phyloP scores from a whole-genome alignment of 2,113 vertebrate genomes.

The Meleagris gallopavo region DNA sequence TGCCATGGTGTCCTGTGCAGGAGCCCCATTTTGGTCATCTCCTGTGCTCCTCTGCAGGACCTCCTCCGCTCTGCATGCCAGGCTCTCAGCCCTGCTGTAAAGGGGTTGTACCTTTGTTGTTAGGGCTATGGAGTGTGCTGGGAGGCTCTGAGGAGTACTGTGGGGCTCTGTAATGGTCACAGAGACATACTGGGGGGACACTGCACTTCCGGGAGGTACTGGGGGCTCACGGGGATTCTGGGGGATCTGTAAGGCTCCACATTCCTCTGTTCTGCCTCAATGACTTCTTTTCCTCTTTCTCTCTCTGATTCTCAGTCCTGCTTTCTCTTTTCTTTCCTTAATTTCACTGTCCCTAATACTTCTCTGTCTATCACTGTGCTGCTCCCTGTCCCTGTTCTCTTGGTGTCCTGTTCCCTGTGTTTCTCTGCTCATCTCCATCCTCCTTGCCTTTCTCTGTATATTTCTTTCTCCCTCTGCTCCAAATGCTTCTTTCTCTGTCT shows the following conservation, averaged over 20 bases:
- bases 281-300: neutral
- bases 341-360: neutral
- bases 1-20: accelerated
- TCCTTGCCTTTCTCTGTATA: neutral
- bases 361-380: neutral
- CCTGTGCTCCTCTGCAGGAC: neutral
- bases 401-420: neutral
- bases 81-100: neutral
- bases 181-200: too few species aligned
- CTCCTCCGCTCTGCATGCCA: neutral
- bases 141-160: too few species aligned
- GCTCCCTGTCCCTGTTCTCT: neutral
- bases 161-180: too few species aligned
- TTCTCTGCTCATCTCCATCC: neutral
- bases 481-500: neutral
- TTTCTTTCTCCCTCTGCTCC: neutral
- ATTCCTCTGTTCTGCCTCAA: neutral
- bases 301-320: too few species aligned
- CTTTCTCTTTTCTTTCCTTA: too few species aligned
- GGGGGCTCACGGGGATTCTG: too few species aligned
- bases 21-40: neutral
- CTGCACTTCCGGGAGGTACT: too few species aligned
- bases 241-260: too few species aligned
- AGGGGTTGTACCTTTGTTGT: too few species aligned
- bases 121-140: too few species aligned